A percentile compares a stretch with the other conserved stretches of the same genome.
Conservation (phyloP, 1,140 invertebrate genomes). For the Heliothis subflexa region DNA sequence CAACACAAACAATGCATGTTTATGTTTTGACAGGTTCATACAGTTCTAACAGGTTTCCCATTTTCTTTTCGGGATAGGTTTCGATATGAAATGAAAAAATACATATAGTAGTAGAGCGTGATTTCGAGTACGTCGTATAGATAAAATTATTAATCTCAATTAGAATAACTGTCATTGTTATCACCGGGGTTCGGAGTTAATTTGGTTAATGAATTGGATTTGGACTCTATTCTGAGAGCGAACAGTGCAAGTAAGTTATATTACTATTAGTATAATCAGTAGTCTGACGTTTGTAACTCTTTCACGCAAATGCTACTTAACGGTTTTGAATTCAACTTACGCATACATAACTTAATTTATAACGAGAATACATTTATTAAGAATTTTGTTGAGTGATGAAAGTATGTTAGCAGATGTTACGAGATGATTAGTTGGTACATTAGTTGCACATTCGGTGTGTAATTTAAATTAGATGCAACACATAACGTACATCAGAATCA, state of each 20-base stretch:
- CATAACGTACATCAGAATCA: constrained; percentile 29
- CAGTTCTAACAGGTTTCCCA: background rate
- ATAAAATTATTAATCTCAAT: background rate
- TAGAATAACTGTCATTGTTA: constrained; percentile 9
- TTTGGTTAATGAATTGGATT: constrained; percentile 20
- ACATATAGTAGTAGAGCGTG: too few relatives aligned
- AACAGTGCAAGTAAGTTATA: too few relatives aligned
- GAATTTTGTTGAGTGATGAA: too few relatives aligned
- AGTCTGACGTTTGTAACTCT: too few relatives aligned
- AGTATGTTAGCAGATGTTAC: background rate
- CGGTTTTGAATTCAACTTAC: too few relatives aligned
- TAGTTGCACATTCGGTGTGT: background rate
- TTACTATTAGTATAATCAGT: too few relatives aligned
- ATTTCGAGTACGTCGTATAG: background rate
- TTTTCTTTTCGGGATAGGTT: background rate
- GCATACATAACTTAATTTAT: too few relatives aligned
- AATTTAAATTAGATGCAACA: constrained; percentile 16
- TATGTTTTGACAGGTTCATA: too few relatives aligned
- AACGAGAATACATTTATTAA: too few relatives aligned
- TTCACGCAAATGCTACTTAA: too few relatives aligned
- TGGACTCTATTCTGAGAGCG: too few relatives aligned
- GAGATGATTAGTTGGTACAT: background rate
- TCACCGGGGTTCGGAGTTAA: constrained; percentile 12
- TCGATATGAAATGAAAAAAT: too few relatives aligned
- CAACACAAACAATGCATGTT: constrained; percentile 12